Conservation (phyloP, 2,113 vertebrate genomes). For the Alosa alosa region DNA sequence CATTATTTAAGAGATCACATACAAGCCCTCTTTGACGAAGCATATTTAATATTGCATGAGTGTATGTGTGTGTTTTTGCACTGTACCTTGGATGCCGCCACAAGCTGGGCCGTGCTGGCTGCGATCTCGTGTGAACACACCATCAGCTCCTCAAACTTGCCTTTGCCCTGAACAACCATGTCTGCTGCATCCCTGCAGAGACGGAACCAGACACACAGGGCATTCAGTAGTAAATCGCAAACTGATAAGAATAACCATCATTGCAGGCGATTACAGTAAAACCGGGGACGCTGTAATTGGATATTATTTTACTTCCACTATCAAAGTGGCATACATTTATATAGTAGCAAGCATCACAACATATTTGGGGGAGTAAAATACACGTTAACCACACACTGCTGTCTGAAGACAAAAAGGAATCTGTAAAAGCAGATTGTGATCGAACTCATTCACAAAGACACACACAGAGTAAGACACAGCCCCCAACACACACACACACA, state of each 20-base stretch:
- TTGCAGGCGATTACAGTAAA: not conserved
- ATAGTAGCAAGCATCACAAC: not conserved
- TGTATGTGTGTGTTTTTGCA: not conserved
- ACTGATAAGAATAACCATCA: not conserved
- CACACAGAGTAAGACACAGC: not conserved
- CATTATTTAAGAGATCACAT: not conserved
- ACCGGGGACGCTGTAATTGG: not conserved
- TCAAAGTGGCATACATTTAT: not conserved
- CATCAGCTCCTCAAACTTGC: conserved; percentile 96
- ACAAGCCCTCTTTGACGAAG: not conserved
- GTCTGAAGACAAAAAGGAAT: not conserved
- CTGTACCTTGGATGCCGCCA: conserved; percentile 92
- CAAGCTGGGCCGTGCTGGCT: conserved; percentile 92
- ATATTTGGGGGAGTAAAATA: not conserved
- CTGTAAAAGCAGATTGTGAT: no score
- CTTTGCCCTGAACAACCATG: conserved; percentile 88
- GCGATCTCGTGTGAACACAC: conserved; percentile 96
- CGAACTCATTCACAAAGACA: not conserved
- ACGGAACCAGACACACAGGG: conserved; percentile 22
- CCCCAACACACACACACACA: not conserved
- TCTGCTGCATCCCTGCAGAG: conserved; percentile 87
- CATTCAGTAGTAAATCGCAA: not conserved
- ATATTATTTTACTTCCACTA: not conserved
- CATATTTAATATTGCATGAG: not conserved
- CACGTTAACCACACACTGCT: not conserved